Percentiles rank a stretch among this genome's conserved stretches.
Evolutionary conservation across 2,888 invertebrate species (phyloP).

Genomic region (Frankliniella fusca): DNA sequence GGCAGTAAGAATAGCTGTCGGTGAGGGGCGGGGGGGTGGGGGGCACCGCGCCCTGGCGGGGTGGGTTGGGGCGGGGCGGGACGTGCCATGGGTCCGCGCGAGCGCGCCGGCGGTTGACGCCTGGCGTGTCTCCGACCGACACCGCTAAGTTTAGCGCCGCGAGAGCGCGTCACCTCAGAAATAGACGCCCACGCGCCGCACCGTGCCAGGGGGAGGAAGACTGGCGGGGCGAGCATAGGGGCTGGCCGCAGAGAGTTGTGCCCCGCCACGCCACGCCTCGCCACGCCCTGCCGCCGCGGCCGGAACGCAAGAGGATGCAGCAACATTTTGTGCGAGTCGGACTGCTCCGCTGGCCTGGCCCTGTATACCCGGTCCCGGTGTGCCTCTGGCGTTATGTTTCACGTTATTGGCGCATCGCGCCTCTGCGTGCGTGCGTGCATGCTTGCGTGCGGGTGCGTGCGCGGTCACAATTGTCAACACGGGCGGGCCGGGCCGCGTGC

Average conservation of each 20-base stretch:
- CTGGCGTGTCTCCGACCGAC: slow-evolving; percentile 23
- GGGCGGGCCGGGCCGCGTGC: not conserved
- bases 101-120: slow-evolving; percentile 4
- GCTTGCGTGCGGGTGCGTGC: slow-evolving; percentile 25
- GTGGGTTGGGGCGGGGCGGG: not conserved
- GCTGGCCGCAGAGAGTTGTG: not conserved
- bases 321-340: not conserved
- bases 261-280: too few species aligned
- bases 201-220: not conserved
- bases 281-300: not conserved
- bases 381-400: not conserved
- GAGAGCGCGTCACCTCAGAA: slow-evolving; percentile 21
- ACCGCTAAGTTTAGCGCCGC: slow-evolving; percentile 19
- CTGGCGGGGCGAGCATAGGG: not conserved
- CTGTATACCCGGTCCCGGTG: not conserved
- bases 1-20: slow-evolving; percentile 8
- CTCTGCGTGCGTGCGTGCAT: not conserved
- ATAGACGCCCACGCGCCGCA: slow-evolving; percentile 3
- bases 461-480: slow-evolving; percentile 8
- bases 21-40: not conserved
- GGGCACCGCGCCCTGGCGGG: not conserved
- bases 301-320: not conserved
- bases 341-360: too few species aligned
- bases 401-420: not conserved
- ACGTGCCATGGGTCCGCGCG: not conserved